Percentiles rank a stretch among this genome's conserved stretches.
Conservation (phyloP, 2,888 invertebrate genomes). For the Epinotia brunnichana region DNA sequence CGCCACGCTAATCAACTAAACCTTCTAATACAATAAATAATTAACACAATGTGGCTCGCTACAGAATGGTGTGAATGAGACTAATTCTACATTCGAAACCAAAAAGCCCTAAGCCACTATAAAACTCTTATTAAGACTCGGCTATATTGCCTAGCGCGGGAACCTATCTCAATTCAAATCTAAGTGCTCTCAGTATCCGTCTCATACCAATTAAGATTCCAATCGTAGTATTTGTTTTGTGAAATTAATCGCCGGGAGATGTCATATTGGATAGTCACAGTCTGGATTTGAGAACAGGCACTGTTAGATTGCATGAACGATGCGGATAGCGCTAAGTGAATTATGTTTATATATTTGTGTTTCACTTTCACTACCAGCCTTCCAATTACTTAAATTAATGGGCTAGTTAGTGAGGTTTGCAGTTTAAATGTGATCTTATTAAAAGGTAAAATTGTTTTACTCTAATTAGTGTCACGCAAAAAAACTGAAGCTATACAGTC, state of each 20-base stretch:
- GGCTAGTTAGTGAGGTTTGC: not conserved
- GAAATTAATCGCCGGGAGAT: constrained; percentile 54
- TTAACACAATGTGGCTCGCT: not conserved
- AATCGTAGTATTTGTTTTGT: constrained; percentile 49
- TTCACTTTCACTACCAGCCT: constrained; percentile 12
- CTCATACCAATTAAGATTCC: constrained; percentile 43
- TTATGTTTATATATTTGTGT: constrained; percentile 19
- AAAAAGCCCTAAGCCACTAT: not conserved
- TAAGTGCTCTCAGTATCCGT: constrained; percentile 22
- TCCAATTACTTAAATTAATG: constrained; percentile 4
- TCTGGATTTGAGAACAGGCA: constrained; percentile 40
- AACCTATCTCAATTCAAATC: constrained; percentile 7
- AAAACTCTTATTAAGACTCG: not conserved
- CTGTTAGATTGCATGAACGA: constrained; percentile 12
- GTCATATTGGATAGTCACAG: constrained; percentile 55
- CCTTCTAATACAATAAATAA: not conserved
- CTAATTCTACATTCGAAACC: constrained; percentile 1
- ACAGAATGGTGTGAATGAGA: constrained; percentile 37
- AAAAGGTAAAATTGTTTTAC: not conserved
- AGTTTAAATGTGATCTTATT: not conserved
- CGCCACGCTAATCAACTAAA: not conserved
- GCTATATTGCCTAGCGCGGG: not conserved
- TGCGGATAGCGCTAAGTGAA: constrained; percentile 2
- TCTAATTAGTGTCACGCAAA: not conserved
- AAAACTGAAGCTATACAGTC: not conserved